phyloP scores from a whole-genome alignment of 64 coral and sea anemone species.

The Platygyra sinensis region DNA sequence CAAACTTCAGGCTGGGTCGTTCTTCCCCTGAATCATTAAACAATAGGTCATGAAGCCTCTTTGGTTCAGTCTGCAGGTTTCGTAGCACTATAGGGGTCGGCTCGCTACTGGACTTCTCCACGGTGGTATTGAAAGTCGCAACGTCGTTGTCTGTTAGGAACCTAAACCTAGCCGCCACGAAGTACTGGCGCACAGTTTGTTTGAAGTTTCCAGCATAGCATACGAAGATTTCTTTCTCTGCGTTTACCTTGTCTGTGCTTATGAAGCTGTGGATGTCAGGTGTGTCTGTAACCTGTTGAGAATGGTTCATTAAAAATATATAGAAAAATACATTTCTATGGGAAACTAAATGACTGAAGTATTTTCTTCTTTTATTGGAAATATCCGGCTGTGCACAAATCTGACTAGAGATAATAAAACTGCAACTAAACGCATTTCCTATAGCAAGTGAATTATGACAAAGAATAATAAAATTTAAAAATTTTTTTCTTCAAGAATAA shows the following conservation, averaged over 20 bases:
- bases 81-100: slow-evolving; percentile 12
- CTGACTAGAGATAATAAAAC: too few species aligned
- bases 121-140: neutral
- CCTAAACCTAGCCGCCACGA: neutral
- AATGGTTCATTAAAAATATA: neutral
- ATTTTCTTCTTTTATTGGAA: too few species aligned
- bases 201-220: slow-evolving; percentile 51
- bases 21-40: slow-evolving; percentile 31
- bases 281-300: slow-evolving; percentile 39
- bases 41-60: slow-evolving; percentile 53
- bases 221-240: neutral
- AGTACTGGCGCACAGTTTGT: slow-evolving; percentile 25
- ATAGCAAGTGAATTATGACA: too few species aligned
- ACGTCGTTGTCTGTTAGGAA: neutral
- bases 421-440: too few species aligned
- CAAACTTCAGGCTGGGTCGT: neutral
- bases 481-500: too few species aligned
- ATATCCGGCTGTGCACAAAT: too few species aligned
- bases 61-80: neutral
- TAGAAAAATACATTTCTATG: neutral
- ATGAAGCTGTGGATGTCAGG: slow-evolving; percentile 37
- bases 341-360: neutral
- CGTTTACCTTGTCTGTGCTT: slow-evolving; percentile 5
- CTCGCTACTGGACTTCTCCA: neutral
- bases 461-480: too few species aligned